These are phyloP conservation scores for Urocitellus parryii DNA, from an alignment of 2,113 vertebrate genomes.

Conservation along the genomic window DNA sequence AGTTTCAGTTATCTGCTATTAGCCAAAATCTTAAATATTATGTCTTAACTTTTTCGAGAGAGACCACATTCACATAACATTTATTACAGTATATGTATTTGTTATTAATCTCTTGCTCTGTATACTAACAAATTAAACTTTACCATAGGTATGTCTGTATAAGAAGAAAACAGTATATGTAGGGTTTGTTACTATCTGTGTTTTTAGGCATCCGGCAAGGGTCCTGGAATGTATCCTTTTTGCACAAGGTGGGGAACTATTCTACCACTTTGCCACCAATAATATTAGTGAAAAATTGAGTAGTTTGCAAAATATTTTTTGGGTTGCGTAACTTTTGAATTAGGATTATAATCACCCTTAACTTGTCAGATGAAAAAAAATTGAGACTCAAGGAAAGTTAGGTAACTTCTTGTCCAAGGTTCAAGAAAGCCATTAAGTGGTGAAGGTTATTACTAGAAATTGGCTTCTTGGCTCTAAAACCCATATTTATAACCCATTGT, in stretches of 20 bases:
- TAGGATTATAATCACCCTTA: not conserved
- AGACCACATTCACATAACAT: not conserved
- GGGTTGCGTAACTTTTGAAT: not conserved
- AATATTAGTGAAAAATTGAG: not conserved
- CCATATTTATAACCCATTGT: not conserved
- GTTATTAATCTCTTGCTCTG: not conserved
- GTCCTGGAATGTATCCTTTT: not conserved
- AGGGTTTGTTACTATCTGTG: not conserved
- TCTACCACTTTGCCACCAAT: not conserved
- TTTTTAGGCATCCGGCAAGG: not conserved
- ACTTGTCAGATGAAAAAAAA: constrained; percentile 22
- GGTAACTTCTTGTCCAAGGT: not conserved
- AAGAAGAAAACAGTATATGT: not conserved
- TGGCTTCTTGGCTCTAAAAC: not conserved
- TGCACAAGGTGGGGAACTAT: not conserved
- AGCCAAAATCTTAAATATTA: not conserved
- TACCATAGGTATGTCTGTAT: not conserved
- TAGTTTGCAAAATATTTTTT: not conserved
- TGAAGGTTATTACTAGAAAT: not conserved
- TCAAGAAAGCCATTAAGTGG: not conserved
- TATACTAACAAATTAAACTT: not conserved
- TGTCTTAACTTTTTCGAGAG: not conserved
- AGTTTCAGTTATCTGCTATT: not conserved
- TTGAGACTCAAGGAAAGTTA: not conserved
- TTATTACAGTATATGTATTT: not conserved